Conservation (phyloP, 2,888 invertebrate genomes). For the Protophormia terraenovae region DNA sequence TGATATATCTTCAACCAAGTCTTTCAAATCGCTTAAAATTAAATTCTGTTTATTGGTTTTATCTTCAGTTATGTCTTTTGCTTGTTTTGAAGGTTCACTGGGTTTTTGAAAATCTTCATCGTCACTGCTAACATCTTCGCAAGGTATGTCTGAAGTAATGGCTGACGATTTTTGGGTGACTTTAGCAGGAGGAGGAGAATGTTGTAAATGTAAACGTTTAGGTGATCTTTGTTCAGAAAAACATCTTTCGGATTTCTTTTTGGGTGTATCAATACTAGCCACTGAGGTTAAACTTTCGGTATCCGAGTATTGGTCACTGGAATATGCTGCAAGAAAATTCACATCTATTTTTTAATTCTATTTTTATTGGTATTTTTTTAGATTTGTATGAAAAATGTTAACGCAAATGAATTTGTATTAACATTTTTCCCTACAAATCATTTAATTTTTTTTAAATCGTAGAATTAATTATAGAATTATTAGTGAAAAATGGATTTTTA, state of each 20-base stretch:
- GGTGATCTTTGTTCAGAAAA: neutral
- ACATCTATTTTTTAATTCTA: no score
- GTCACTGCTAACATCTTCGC: slow-evolving; percentile 72
- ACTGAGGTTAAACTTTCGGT: slow-evolving; percentile 45
- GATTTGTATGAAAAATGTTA: no score
- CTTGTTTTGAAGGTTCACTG: neutral
- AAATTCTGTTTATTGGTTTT: slow-evolving; percentile 33
- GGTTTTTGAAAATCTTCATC: slow-evolving; percentile 68
- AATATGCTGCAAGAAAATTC: slow-evolving; percentile 20
- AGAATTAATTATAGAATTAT: no score
- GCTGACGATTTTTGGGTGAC: neutral
- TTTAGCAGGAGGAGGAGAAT: neutral
- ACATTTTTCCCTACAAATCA: no score
- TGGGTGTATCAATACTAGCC: slow-evolving; percentile 17
- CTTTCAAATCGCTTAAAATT: slow-evolving; percentile 70
- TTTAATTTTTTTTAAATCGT: no score
- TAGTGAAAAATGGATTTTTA: no score
- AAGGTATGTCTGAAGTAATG: slow-evolving; percentile 34
- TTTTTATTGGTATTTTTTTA: no score
- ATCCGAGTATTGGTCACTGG: slow-evolving; percentile 42
- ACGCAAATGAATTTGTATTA: no score
- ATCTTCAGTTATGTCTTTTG: neutral
- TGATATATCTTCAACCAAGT: slow-evolving; percentile 75
- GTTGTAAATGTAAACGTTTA: slow-evolving; percentile 9
- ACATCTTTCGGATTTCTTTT: slow-evolving; percentile 28